These are phyloP conservation scores for Mactromeris polynyma DNA, from an alignment of 2,888 invertebrate genomes.

Conservation along the genomic window DNA sequence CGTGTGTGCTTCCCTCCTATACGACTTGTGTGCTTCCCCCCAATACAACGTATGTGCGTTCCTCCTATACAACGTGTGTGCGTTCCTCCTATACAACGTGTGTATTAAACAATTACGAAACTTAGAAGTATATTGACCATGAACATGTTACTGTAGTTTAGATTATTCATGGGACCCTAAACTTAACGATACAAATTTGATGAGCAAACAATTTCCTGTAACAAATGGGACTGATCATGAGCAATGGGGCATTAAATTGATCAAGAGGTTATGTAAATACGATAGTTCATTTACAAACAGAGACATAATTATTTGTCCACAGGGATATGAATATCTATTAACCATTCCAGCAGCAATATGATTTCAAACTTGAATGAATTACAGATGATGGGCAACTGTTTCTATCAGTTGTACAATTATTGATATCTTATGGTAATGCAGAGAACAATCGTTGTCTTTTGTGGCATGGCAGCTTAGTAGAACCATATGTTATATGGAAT, in stretches of 20 bases:
- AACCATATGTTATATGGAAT: neutral
- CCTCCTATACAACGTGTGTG: no score
- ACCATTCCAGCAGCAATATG: neutral
- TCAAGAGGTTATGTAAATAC: conserved; percentile 7
- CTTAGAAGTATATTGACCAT: no score
- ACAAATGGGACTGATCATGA: neutral
- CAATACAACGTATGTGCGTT: no score
- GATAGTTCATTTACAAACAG: conserved; percentile 2
- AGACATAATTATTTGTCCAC: neutral
- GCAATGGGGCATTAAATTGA: neutral
- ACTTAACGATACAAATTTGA: neutral
- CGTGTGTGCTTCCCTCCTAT: no score
- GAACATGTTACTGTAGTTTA: no score
- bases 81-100: no score
- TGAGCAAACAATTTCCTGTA: neutral
- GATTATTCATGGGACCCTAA: no score
- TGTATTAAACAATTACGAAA: no score
- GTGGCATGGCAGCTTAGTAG: neutral
- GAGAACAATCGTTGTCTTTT: neutral
- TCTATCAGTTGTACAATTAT: neutral
- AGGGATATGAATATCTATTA: conserved; percentile 14
- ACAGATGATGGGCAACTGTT: neutral
- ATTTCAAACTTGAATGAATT: conserved; percentile 1
- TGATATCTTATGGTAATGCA: conserved; percentile 2
- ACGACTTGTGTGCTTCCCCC: no score